Base-by-base conservation (phyloP, 1,140 invertebrate species). In the Teleopsis dalmanni region DNA sequence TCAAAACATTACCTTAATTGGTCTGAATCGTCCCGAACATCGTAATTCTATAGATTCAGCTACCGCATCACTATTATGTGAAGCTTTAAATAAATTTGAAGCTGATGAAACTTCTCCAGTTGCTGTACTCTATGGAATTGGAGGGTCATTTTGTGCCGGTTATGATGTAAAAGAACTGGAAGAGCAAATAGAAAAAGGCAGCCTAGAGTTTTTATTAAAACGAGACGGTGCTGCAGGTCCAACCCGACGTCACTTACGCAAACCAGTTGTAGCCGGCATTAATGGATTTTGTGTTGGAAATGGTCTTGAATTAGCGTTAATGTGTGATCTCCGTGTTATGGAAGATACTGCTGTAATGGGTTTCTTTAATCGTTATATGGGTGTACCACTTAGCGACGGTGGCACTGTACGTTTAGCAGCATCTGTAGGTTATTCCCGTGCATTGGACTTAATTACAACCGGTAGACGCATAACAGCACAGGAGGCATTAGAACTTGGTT, bases 91-190 rank as follows among this genome's bases (percentile, higher is more conserved):
- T 55, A 72, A 76, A 33, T 94, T 95, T 73, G 89, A 95, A 54
- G 76, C 80, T 45, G 86, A 94, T 65, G 57, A 78, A 3, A 68
- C 73, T 0, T 75, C 82, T 0, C 71, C 76, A 46, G 82, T 86
- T 4, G 85, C 83, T 16, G 80, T 96, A 8, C 72, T 96, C 5
- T 82, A 93, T 73, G 93, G 93, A 19, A 79, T 83, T 61, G 89
- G 91, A 23, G 91, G 91, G 8, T 87, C 83, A 53, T 95, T 96
- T 70, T 95, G 87, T 70, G 81, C 90, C 22, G 93, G 93, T 5
- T 89, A 84, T 72, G 91, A 95, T 73, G 78, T 87, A 22, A 73
- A 82, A 51, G 83, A 86, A 57, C 69, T 88, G 18, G 58, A 59
- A 43, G 51, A 52, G 4, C 59, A 70, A 31, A 51, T 56, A 14